Percentiles rank a stretch among this genome's conserved stretches.
Evolutionary conservation across 2,797 vertebrate species (phyloP).

Genomic region (Sebastes ruberrimus): DNA sequence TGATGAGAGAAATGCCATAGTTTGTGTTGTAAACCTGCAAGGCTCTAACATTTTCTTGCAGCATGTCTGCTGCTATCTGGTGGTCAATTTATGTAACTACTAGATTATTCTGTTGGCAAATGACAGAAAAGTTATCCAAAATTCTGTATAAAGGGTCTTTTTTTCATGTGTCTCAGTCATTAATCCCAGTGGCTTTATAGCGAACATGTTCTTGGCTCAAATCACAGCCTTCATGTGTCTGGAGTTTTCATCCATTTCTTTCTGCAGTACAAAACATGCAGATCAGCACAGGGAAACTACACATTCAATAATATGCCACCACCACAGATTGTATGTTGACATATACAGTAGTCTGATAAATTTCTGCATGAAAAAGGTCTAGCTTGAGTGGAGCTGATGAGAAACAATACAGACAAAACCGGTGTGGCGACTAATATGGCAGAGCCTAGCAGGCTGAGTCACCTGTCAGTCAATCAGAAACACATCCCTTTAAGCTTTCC

Average conservation of each 20-base stretch:
- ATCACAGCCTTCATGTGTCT: background rate
- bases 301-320: background rate
- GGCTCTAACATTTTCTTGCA: background rate
- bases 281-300: background rate
- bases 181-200: background rate
- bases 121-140: background rate
- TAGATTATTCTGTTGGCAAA: background rate
- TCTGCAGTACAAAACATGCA: background rate
- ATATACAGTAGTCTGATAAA: background rate
- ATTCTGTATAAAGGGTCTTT: too few species aligned
- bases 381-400: background rate
- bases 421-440: background rate
- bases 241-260: background rate
- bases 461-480: background rate
- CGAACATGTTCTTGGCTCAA: background rate
- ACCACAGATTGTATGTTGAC: background rate
- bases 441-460: background rate
- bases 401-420: background rate
- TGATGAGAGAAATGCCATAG: background rate
- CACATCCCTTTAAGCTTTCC: background rate
- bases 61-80: constrained; percentile 23
- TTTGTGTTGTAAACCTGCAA: background rate
- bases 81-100: constrained; percentile 10
- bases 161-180: background rate
- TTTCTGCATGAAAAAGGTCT: background rate